Evolutionary conservation across 1,140 invertebrate genomes (phyloP), one percentile per base, ranked within the genome.

Genomic region (Phymastichus coffea): DNA sequence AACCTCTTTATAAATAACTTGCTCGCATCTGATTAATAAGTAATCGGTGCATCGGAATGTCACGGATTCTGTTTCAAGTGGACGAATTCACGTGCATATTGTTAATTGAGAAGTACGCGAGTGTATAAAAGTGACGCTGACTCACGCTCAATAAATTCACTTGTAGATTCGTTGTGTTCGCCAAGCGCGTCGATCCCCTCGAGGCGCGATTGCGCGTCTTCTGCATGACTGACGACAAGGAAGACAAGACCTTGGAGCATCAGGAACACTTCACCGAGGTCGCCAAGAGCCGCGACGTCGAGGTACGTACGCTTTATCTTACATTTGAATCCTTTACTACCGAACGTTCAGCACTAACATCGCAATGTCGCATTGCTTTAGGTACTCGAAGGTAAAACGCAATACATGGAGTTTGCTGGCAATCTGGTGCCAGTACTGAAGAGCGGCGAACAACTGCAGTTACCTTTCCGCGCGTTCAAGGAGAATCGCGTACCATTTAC

Each of bases 151-250:
- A 40, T 17, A 40, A 40, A n/a, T n/a, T n/a, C 10, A 55, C 61
- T 70, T 70, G 8, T 63, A 86, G 90, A 70, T 97, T 98, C 78
- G 93, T 96, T 41, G 92, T 98, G 25, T 94, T 97, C 70, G 92
- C 93, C 26, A 97, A 97, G 80, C 84, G 95, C 46, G 86, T 93
- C 35, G 93, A 94, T 73, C 83, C 86, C 37, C 77, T 91, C 25
- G 95, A 98, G 79, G 93, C 94, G 22, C 85, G 94, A 65, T 81
- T 98, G 23, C 85, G 95, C 26, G 90, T 97, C 28, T 95, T 98
- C 74, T 97, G 95, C 77, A 97, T 98, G 90, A 98, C 95, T 0
- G 96, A 98, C 76, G 92, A 98, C 76, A 93, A 94, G 73, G 94
- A 97, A 70, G 95, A 98, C 70, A 98, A 98, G 77, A 97, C 95